A percentile compares a stretch with the other conserved stretches of the same genome.
These are phyloP conservation scores for Brachypteracias leptosomus DNA, from an alignment of 2,113 vertebrate species.

Conservation along the genomic window DNA sequence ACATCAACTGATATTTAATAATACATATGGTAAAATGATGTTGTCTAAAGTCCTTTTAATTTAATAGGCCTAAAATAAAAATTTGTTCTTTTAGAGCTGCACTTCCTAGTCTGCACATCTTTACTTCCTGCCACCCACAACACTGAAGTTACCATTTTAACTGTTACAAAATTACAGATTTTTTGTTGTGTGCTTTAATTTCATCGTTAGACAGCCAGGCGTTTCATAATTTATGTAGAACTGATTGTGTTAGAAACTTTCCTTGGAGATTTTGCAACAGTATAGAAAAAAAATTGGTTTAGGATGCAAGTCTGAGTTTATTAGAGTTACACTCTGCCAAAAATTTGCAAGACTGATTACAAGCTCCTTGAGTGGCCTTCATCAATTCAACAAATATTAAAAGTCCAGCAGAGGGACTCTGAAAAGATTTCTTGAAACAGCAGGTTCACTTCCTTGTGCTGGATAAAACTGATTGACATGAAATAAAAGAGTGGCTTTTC, in stretches of 20 bases:
- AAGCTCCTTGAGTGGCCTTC: neutral
- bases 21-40: neutral
- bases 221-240: conserved; percentile 4
- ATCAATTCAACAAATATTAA: conserved; percentile 17
- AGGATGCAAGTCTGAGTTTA: neutral
- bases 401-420: neutral
- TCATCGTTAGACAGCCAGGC: neutral
- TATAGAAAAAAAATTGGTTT: neutral
- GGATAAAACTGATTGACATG: neutral
- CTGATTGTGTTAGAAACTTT: neutral
- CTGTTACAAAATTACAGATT: neutral
- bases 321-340: neutral
- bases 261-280: conserved; percentile 8
- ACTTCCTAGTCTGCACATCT: neutral
- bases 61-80: neutral
- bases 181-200: neutral
- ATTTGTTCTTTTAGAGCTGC: neutral
- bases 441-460: neutral
- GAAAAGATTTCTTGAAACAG: neutral
- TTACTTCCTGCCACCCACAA: neutral
- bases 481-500: neutral
- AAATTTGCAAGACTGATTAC: conserved; percentile 23
- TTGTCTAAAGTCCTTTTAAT: neutral
- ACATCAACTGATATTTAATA: neutral
- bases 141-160: neutral